Conservation (phyloP, 2,888 invertebrate genomes). For the Nephrotoma guestfalica region DNA sequence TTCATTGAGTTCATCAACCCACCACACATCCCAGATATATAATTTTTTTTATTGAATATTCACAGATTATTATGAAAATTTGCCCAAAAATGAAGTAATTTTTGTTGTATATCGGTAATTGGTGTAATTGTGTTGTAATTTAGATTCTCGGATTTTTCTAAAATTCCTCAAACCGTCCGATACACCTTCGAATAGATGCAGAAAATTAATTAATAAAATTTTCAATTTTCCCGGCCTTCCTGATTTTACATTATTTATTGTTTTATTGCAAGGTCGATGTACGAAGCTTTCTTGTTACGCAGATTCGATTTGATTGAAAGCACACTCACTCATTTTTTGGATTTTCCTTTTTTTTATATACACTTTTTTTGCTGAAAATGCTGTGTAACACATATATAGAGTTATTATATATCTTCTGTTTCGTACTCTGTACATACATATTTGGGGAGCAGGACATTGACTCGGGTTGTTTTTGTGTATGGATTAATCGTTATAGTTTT, state of each 20-base stretch:
- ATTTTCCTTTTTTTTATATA: neutral
- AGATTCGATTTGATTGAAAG: neutral
- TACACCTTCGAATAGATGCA: no score
- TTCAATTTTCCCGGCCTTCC: neutral
- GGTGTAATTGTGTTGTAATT: no score
- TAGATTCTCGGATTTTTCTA: no score
- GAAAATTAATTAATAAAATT: neutral
- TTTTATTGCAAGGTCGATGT: neutral
- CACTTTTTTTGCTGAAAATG: neutral
- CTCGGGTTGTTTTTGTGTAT: neutral
- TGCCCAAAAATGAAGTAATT: neutral
- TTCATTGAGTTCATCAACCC: neutral
- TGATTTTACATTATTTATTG: neutral
- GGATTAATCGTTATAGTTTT: neutral
- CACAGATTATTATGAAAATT: neutral
- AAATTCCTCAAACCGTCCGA: no score
- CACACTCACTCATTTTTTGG: neutral
- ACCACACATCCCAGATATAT: neutral
- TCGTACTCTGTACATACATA: neutral
- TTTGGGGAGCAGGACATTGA: neutral
- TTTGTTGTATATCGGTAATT: neutral
- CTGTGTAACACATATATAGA: neutral
- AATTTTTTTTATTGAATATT: neutral
- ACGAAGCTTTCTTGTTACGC: neutral
- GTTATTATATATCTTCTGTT: neutral